A percentile compares a stretch with the other conserved stretches of the same genome.
phyloP scores from a whole-genome alignment of 2,797 vertebrate genomes.

The Catamblyrhynchus diadema region DNA sequence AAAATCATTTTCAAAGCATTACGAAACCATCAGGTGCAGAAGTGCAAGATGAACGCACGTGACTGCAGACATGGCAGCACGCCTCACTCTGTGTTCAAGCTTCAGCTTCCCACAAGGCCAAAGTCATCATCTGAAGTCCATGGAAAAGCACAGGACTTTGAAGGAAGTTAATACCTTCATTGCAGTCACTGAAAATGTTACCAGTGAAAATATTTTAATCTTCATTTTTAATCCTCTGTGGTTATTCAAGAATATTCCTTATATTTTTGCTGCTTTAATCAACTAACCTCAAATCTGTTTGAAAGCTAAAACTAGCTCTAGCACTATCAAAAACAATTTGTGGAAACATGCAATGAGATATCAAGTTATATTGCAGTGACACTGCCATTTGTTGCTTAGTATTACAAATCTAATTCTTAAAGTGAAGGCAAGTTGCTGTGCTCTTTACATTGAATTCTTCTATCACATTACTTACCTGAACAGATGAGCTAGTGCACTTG shows the following conservation, averaged over 20 bases:
- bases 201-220: not conserved
- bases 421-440: not conserved
- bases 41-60: not conserved
- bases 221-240: conserved; percentile 7
- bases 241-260: not conserved
- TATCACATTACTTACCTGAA: not conserved
- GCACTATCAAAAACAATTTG: not conserved
- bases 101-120: not conserved
- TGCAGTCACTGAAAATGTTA: not conserved
- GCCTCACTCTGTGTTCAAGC: not conserved
- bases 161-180: not conserved
- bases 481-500: not conserved
- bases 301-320: conserved; percentile 8
- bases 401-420: not conserved
- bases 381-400: not conserved
- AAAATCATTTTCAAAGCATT: not conserved
- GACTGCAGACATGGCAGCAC: not conserved
- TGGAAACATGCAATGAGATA: not conserved
- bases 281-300: conserved; percentile 26
- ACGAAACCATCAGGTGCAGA: not conserved
- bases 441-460: not conserved
- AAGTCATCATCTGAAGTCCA: not conserved
- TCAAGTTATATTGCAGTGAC: not conserved
- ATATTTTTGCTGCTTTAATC: conserved; percentile 38
- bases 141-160: not conserved